Conservation (phyloP, 2,888 invertebrate genomes). For the Hyposoter dolosus region DNA sequence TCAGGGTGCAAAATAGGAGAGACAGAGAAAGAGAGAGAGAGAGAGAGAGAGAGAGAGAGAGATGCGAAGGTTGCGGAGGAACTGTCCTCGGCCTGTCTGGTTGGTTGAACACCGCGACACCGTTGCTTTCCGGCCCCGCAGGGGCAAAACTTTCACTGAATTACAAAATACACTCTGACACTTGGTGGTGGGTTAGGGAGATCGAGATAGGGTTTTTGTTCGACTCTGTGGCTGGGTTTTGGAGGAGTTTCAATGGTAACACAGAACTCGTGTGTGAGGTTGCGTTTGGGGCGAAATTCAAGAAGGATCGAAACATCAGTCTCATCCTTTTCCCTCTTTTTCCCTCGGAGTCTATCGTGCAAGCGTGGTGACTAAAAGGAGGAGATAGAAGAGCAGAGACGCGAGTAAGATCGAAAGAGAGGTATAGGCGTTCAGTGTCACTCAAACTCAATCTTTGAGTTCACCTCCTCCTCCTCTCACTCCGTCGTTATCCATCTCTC, state of each 20-base stretch:
- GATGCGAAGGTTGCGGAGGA: slow-evolving; percentile 42
- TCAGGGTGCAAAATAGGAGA: slow-evolving; percentile 36
- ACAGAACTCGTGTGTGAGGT: slow-evolving; percentile 55
- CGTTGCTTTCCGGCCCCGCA: slow-evolving; percentile 56
- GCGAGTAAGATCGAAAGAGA: slow-evolving; percentile 21
- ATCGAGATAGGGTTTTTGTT: slow-evolving; percentile 51
- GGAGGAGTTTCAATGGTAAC: slow-evolving; percentile 58
- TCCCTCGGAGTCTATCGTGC: background rate
- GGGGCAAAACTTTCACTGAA: slow-evolving; percentile 69
- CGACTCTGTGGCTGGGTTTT: slow-evolving; percentile 31
- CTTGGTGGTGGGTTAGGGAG: slow-evolving; percentile 48
- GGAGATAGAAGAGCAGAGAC: slow-evolving; percentile 20
- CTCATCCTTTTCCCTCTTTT: background rate
- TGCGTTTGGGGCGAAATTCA: slow-evolving; percentile 10
- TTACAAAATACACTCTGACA: slow-evolving; percentile 70
- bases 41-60: slow-evolving; percentile 43
- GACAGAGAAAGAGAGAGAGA: slow-evolving; percentile 40
- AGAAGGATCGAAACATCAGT: slow-evolving; percentile 32
- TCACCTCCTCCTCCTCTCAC: background rate
- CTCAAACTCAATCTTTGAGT: slow-evolving; percentile 34
- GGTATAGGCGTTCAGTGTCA: slow-evolving; percentile 54
- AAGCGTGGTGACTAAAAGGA: slow-evolving; percentile 18
- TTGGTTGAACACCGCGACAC: slow-evolving; percentile 63
- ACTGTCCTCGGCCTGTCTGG: slow-evolving; percentile 64
- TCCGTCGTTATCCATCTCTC: background rate